Evolutionary conservation across 2,888 invertebrate species (phyloP).

Genomic region (Phlogophora meticulosa): DNA sequence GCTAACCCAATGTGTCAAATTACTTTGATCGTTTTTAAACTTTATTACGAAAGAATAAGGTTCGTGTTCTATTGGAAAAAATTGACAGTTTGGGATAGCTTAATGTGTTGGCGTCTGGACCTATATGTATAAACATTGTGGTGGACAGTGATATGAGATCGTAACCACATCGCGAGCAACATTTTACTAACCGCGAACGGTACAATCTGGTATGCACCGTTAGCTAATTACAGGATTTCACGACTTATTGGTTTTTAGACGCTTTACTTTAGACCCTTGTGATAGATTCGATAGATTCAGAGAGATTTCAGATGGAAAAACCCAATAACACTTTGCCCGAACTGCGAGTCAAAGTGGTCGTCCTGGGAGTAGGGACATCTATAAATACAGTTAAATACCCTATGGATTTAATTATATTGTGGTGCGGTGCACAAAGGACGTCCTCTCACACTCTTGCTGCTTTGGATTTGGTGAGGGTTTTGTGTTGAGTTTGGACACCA

Average conservation of each 20-base stretch:
- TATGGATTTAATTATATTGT: neutral
- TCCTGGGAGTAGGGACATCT: too few relatives aligned
- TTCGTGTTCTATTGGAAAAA: too few relatives aligned
- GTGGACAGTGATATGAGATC: conserved; percentile 60
- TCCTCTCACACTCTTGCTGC: neutral
- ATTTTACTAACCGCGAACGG: conserved; percentile 75
- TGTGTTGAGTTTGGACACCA: too few relatives aligned
- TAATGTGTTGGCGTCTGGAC: too few relatives aligned
- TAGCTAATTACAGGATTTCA: conserved; percentile 83
- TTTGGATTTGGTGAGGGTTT: too few relatives aligned
- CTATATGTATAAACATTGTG: conserved; percentile 40
- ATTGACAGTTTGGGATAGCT: too few relatives aligned
- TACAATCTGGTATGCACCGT: conserved; percentile 83
- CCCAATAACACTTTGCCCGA: too few relatives aligned
- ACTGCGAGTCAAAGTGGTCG: too few relatives aligned
- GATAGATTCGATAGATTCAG: conserved; percentile 20
- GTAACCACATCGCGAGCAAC: conserved; percentile 64
- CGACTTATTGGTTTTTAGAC: conserved; percentile 64
- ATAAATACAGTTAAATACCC: conserved; percentile 3
- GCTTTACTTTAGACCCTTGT: conserved; percentile 47
- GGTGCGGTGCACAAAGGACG: neutral
- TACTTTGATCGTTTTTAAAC: too few relatives aligned
- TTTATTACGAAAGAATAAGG: too few relatives aligned
- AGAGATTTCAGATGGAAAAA: too few relatives aligned
- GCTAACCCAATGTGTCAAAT: too few relatives aligned